phyloP scores from a whole-genome alignment of 1,140 invertebrate species.

The Zaprionus capensis region DNA sequence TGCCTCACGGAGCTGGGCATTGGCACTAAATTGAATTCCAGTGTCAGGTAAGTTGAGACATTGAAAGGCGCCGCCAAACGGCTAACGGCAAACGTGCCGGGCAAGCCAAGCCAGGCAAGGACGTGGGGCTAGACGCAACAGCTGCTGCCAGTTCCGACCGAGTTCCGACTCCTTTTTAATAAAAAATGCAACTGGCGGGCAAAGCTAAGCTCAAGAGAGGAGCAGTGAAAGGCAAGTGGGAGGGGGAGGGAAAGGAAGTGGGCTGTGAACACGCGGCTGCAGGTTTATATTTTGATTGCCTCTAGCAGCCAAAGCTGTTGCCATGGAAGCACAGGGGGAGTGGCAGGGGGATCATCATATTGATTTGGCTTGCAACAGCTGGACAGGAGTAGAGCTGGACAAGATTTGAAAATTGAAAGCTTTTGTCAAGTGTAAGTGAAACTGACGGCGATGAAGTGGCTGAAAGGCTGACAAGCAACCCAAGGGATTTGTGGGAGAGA shows the following conservation, averaged over 20 bases:
- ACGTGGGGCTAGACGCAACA: constrained; percentile 49
- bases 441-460: constrained; percentile 25
- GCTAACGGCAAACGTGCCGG: constrained; percentile 52
- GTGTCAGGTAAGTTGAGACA: constrained; percentile 87
- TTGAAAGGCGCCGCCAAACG: constrained; percentile 36
- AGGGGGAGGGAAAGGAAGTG: neutral
- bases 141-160: constrained; percentile 47
- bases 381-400: constrained; percentile 19
- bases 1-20: constrained; percentile 89
- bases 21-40: constrained; percentile 88
- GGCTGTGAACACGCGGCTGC: neutral
- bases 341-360: constrained; percentile 5
- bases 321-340: neutral
- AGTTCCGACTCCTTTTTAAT: constrained; percentile 21
- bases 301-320: constrained; percentile 8
- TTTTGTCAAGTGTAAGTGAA: constrained; percentile 16
- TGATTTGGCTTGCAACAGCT: constrained; percentile 45
- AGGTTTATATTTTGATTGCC: constrained; percentile 59
- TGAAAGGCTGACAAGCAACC: neutral
- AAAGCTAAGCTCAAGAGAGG: constrained; percentile 2
- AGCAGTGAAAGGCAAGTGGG: neutral
- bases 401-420: constrained; percentile 14
- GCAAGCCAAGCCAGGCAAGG: constrained; percentile 34
- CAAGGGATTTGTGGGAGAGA: neutral
- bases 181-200: constrained; percentile 47